Base-by-base conservation (phyloP, 2,888 invertebrate species). In the Sceliomorpha sp. region DNA sequence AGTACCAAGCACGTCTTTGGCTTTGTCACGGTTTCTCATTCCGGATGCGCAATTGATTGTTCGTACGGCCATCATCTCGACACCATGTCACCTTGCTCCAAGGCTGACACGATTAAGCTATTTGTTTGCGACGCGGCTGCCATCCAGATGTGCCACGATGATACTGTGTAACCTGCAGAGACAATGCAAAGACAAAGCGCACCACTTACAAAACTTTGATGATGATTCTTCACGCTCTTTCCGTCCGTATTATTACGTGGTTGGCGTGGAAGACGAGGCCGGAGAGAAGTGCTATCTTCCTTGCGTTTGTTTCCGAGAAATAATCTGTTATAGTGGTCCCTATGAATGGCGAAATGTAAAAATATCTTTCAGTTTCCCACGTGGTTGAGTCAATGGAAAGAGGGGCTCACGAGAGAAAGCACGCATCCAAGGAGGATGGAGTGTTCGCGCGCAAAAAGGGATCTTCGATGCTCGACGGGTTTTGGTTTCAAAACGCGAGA, bases 261-360 rank as follows among this genome's bases (percentile, higher is more conserved):
- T 63, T n/a, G n/a, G n/a, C n/a, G n/a, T n/a, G n/a, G n/a, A n/a
- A n/a, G n/a, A n/a, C n/a, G n/a, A n/a, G n/a, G n/a, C n/a, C n/a
- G n/a, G n/a, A n/a, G n/a, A n/a, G n/a, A n/a, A n/a, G n/a, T n/a
- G 74, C 70, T 62, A 68, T 60, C 53, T 20, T 10, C 27, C 67
- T 51, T 56, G 51, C 44, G 70, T 73, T 74, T 74, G 74, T 76
- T 85, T 87, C 87, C 74, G 68, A 84, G 87, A 87, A 88, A 86
- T 82, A 84, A 87, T 87, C 86, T 85, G 83, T 86, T 86, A 85
- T 77, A 83, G 78, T 72, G 79, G 75, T 73, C 79, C 82, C 79
- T 80, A 79, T 87, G 87, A 88, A 88, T 88, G 87, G 87, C 83
- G 81, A 86, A 84, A 87, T 85, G 86, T 86, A 86, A 84, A 86